A percentile compares a stretch with the other conserved stretches of the same genome.
Evolutionary conservation across 2,797 vertebrate species (phyloP).

Genomic region (Sitta carolinensis): DNA sequence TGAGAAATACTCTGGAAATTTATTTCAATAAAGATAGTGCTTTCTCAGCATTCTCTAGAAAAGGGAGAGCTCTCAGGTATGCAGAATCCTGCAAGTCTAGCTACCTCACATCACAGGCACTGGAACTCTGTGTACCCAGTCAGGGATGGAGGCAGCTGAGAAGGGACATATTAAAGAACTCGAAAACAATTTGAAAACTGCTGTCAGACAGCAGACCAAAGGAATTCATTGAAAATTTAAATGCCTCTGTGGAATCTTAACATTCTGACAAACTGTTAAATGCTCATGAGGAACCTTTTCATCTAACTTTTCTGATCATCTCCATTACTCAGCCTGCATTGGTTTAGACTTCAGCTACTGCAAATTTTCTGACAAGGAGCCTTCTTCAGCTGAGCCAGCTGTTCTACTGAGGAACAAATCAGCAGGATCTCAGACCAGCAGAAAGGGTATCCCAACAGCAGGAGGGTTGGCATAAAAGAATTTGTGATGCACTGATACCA

Average conservation of each 20-base stretch:
- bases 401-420: neutral
- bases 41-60: neutral
- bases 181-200: neutral
- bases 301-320: neutral
- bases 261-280: neutral
- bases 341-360: neutral
- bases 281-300: neutral
- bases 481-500: neutral
- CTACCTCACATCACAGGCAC: neutral
- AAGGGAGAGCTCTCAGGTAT: neutral
- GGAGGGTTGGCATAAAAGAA: neutral
- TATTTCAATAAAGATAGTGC: neutral
- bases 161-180: neutral
- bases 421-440: neutral
- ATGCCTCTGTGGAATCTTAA: neutral
- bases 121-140: neutral
- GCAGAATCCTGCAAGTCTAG: neutral
- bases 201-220: neutral
- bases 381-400: neutral
- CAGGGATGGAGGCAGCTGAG: neutral
- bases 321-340: neutral
- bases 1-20: neutral
- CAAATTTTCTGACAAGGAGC: neutral
- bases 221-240: neutral
- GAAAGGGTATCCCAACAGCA: neutral